Percentiles rank a stretch among this genome's conserved stretches.
These are phyloP conservation scores for Barnardius zonarius DNA, from an alignment of 2,113 vertebrate genomes.

Conservation along the genomic window DNA sequence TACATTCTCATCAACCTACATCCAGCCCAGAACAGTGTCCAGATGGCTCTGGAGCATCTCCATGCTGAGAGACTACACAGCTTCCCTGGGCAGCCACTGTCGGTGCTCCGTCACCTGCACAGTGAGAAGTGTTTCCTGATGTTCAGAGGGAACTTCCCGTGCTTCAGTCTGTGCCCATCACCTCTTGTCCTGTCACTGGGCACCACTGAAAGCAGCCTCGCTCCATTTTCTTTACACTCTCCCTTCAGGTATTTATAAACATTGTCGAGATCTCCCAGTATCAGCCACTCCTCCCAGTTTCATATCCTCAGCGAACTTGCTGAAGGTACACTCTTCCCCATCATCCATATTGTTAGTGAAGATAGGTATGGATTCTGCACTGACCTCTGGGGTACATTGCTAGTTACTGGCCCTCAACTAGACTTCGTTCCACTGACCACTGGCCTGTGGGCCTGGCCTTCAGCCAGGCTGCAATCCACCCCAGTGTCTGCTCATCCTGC, in stretches of 20 bases:
- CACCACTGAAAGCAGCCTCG: background rate
- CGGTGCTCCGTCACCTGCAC: background rate
- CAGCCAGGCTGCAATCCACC: background rate
- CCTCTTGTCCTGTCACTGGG: background rate
- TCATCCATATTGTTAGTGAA: background rate
- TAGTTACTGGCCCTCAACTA: background rate
- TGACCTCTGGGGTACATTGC: no score
- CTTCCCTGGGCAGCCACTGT: background rate
- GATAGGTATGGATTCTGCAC: background rate
- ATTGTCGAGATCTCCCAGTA: background rate
- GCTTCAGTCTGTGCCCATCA: background rate
- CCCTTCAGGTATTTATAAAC: background rate
- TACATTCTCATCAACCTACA: background rate
- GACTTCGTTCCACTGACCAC: background rate
- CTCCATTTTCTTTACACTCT: background rate
- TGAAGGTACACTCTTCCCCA: background rate
- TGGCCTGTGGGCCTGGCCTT: background rate
- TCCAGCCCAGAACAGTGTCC: background rate
- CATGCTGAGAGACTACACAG: background rate
- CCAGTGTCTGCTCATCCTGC: background rate
- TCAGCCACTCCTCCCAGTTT: background rate
- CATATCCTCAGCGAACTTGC: background rate
- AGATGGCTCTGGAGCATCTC: background rate
- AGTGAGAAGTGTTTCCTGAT: background rate
- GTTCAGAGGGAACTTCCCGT: background rate